phyloP scores from a whole-genome alignment of 2,888 invertebrate genomes.

The Achlya flavicornis region DNA sequence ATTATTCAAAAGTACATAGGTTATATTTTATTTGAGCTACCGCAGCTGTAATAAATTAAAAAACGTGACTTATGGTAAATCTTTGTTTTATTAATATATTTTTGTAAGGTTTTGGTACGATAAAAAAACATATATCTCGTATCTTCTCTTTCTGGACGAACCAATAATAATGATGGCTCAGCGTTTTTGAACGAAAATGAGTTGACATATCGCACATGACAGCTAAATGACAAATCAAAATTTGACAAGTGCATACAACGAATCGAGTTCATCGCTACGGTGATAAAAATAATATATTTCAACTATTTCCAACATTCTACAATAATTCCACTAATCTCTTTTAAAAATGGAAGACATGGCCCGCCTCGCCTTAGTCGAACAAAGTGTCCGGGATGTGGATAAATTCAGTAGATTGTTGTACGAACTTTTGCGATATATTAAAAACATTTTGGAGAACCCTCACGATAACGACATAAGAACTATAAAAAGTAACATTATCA shows the following conservation, averaged over 20 bases:
- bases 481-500: constrained; percentile 55
- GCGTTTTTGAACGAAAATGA: constrained; percentile 43
- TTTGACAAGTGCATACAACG: constrained; percentile 62
- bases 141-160: background rate
- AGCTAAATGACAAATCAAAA: constrained; percentile 64
- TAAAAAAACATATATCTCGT: no score
- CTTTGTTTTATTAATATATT: no score
- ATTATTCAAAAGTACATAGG: no score
- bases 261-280: constrained; percentile 41
- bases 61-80: no score
- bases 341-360: constrained; percentile 75
- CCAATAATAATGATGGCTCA: background rate
- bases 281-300: constrained; percentile 25
- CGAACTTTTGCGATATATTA: constrained; percentile 61
- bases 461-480: constrained; percentile 61
- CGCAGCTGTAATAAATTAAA: no score
- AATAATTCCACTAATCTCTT: constrained; percentile 11
- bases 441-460: constrained; percentile 69
- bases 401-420: constrained; percentile 62
- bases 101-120: no score
- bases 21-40: no score
- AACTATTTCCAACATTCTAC: constrained; percentile 22
- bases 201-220: constrained; percentile 9
- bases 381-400: constrained; percentile 55
- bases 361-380: constrained; percentile 73